Conservation (phyloP, 2,888 invertebrate genomes). For the Choreutis nemorana region DNA sequence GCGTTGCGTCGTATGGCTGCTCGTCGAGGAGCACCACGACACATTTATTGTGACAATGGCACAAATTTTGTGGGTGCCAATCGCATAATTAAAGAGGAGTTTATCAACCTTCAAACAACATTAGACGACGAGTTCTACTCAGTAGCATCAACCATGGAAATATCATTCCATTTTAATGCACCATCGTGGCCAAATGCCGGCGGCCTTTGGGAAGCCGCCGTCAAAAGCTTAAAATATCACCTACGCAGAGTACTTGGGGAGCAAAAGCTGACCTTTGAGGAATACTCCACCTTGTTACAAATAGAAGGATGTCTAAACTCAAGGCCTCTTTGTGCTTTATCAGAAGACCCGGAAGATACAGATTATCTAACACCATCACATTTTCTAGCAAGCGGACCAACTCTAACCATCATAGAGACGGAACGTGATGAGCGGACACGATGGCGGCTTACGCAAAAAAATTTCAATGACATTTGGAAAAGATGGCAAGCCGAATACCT, state of each 20-base stretch:
- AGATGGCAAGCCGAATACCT: conserved; percentile 10
- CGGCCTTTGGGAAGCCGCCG: conserved; percentile 5
- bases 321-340: conserved; percentile 2
- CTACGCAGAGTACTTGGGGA: conserved; percentile 2
- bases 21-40: conserved; percentile 6
- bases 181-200: conserved; percentile 7
- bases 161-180: conserved; percentile 1
- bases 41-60: conserved; percentile 7
- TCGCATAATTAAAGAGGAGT: too few species aligned
- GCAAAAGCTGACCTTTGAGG: conserved; percentile 3
- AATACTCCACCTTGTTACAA: conserved; percentile 3
- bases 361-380: conserved; percentile 3
- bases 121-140: conserved; percentile 2
- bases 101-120: conserved; percentile 3
- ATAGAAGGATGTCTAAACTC: conserved; percentile 5
- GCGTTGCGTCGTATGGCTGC: conserved; percentile 8
- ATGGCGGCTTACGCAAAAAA: too few species aligned
- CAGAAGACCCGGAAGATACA: conserved; percentile 1
- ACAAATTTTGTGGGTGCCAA: conserved; percentile 7
- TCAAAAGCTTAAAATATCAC: conserved; percentile 3
- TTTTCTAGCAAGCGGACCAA: conserved; percentile 1
- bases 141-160: too few species aligned
- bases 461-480: too few species aligned
- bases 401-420: too few species aligned
- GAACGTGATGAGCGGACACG: too few species aligned